Base-by-base conservation (phyloP, 1,140 invertebrate genomes). In the Brachionus rubens region DNA sequence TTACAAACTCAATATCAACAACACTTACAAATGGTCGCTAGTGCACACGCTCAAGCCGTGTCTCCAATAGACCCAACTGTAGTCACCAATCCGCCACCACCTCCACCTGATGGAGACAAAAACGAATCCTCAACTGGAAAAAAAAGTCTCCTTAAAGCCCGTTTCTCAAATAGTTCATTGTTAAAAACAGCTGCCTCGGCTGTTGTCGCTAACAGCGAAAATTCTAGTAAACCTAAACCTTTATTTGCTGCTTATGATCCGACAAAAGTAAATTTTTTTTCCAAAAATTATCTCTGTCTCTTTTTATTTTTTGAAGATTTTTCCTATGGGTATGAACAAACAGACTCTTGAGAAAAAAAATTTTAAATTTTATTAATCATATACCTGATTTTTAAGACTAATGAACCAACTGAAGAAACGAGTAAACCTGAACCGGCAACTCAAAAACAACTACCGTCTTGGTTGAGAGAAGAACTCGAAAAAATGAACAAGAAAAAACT, bases 401-500 rank as follows among this genome's bases (percentile, higher is more conserved):
- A 56, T 56, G 52, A 56, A 30, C 9, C 54, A 36, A 33, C 28
- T 36, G 30, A 19, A 12, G 59, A 65, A 28, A n/a, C 41, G 9
- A 24, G 14, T 65, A 19, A 16, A 46, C 14, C 14, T 14, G 43
- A 46, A 46, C 14, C 33, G 19, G 14, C 4, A 21, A 59, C 21
- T n/a, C 46, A 54, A 72, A 72, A 72, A 16, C 46, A 72, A 19
- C 46, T 72, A 9, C 68, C 68, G 2, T 54, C 68, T 10, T 72
- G 68, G 68, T 33, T 72, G 6, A 48, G 50, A 30, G 68, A 72
- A 16, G 68, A 72, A 7, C 28, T 72, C 12, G 68, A 72, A 54
- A 72, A 72, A 72, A 72, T 72, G 46, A 48, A 72, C 28, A 72
- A 72, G 21, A 54, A 72, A 48, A 72, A 72, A 41, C 10, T 21